Conservation (phyloP, 2,797 vertebrate species). For the Sebastes paucispinis region DNA sequence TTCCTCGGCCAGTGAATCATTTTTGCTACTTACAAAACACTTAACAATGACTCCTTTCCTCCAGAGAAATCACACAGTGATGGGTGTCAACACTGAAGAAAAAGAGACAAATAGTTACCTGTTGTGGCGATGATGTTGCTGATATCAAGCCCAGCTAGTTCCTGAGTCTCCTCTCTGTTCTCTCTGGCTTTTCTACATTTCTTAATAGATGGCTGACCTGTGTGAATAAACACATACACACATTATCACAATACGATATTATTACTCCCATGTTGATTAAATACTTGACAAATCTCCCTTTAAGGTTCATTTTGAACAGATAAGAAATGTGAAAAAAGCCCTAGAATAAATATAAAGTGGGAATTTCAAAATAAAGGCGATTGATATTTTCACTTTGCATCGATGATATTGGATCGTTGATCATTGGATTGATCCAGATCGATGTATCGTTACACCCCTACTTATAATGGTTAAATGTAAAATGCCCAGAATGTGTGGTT, state of each 20-base stretch:
- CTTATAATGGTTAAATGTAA: not conserved
- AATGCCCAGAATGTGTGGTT: not conserved
- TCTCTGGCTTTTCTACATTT: conserved; percentile 85
- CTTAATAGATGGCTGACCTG: conserved; percentile 84
- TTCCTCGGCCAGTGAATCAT: not conserved
- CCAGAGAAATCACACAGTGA: not conserved
- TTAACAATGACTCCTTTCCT: not conserved
- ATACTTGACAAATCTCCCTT: not conserved
- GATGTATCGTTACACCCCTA: no score
- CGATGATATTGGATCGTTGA: no score
- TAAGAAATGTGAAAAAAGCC: no score
- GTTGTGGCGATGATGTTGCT: conserved; percentile 87
- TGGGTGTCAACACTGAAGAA: not conserved
- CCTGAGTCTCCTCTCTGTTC: conserved; percentile 84
- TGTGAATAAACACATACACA: not conserved
- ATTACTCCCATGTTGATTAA: no score
- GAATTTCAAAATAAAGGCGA: no score
- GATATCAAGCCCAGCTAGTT: conserved; percentile 87
- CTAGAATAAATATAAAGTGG: no score
- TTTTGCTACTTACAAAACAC: not conserved
- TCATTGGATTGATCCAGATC: no score
- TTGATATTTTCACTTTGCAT: no score
- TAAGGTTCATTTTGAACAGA: no score
- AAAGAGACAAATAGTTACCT: conserved; percentile 69
- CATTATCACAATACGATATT: no score